These are phyloP conservation scores for Lasioglossum figueresi DNA, from an alignment of 2,888 invertebrate species.

Conservation along the genomic window DNA sequence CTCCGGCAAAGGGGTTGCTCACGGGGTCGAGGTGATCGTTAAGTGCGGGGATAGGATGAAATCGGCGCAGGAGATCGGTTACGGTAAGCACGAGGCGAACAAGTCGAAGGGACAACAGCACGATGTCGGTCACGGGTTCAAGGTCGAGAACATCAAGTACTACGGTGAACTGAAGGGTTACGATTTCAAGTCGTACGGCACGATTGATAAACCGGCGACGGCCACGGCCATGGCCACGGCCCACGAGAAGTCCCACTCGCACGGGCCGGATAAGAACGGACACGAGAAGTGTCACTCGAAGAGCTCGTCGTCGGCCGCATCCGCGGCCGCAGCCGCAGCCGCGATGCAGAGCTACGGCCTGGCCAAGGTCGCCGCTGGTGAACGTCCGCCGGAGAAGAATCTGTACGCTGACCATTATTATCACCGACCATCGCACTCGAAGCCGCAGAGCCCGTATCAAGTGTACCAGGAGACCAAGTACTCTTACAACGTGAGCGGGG, in stretches of 20 bases:
- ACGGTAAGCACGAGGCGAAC: slow-evolving; percentile 71
- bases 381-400: slow-evolving; percentile 70
- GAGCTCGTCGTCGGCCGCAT: slow-evolving; percentile 50
- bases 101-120: slow-evolving; percentile 72
- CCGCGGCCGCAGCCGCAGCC: slow-evolving; percentile 20
- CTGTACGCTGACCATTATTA: slow-evolving; percentile 78
- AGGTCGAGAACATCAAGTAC: slow-evolving; percentile 79
- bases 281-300: slow-evolving; percentile 76
- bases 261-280: slow-evolving; percentile 64
- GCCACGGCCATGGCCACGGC: slow-evolving; percentile 46
- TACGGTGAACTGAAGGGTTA: slow-evolving; percentile 81
- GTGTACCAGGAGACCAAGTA: slow-evolving; percentile 85
- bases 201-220: slow-evolving; percentile 75
- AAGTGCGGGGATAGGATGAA: slow-evolving; percentile 70
- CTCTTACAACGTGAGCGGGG: slow-evolving; percentile 85
- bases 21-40: slow-evolving; percentile 53
- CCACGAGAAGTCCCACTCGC: slow-evolving; percentile 78
- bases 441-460: slow-evolving; percentile 77
- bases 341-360: slow-evolving; percentile 72
- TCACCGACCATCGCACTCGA: slow-evolving; percentile 76
- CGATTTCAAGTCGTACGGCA: slow-evolving; percentile 80
- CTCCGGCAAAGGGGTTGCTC: slow-evolving; percentile 55
- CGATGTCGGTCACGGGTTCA: slow-evolving; percentile 76
- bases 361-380: slow-evolving; percentile 65
- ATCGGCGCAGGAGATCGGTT: slow-evolving; percentile 70